Percentiles rank a stretch among this genome's conserved stretches.
phyloP scores from a whole-genome alignment of 2,113 vertebrate species.

The Meleagris gallopavo region DNA sequence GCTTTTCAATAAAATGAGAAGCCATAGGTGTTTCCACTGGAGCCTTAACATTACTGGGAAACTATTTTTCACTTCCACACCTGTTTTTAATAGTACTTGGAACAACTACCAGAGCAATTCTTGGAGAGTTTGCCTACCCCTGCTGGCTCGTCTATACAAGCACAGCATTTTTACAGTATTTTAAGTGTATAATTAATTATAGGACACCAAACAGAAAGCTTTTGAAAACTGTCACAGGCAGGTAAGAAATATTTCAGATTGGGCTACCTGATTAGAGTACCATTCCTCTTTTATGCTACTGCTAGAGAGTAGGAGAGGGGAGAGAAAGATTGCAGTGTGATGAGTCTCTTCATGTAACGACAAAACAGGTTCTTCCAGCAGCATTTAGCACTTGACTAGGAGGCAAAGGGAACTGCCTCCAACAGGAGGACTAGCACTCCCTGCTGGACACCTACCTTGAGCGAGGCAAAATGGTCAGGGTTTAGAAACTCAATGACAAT shows the following conservation, averaged over 20 bases:
- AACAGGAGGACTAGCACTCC: background rate
- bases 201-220: background rate
- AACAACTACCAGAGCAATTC: background rate
- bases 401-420: background rate
- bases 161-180: background rate
- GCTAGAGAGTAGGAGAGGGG: background rate
- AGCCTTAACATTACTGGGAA: constrained; percentile 14
- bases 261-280: background rate
- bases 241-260: background rate
- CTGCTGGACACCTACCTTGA: background rate
- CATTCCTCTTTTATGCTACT: background rate
- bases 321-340: background rate
- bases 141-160: background rate
- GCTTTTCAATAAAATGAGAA: constrained; percentile 10
- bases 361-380: background rate
- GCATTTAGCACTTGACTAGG: background rate
- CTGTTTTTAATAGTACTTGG: constrained; percentile 41
- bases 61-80: constrained; percentile 17
- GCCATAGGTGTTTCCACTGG: constrained; percentile 10
- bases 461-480: background rate
- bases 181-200: background rate
- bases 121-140: background rate
- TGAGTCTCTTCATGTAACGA: background rate
- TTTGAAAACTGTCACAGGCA: background rate
- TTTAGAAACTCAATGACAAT: accelerated